A percentile compares a stretch with the other conserved stretches of the same genome.
phyloP scores from a whole-genome alignment of 2,888 invertebrate genomes.

The Tinea semifulvella region DNA sequence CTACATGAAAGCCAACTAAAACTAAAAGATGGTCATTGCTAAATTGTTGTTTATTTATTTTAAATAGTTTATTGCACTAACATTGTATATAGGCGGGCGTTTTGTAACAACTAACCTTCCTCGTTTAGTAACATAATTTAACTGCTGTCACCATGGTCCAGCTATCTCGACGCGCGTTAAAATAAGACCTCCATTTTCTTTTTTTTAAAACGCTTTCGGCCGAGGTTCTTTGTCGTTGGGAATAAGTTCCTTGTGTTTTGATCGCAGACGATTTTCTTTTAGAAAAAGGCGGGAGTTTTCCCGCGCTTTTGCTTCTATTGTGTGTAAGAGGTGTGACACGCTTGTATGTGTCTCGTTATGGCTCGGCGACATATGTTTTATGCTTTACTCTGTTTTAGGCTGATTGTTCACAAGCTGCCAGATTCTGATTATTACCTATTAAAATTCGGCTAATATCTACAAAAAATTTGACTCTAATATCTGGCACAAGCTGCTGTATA shows the following conservation, averaged over 20 bases:
- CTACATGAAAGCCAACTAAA: no score
- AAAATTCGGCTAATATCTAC: no score
- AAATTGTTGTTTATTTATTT: no score
- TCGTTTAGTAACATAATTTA: no score
- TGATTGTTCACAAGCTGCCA: no score
- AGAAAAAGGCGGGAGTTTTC: not conserved
- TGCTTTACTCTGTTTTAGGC: not conserved
- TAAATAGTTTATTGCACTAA: no score
- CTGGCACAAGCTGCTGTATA: no score
- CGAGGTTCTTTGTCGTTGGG: conserved; percentile 1
- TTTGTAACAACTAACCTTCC: no score
- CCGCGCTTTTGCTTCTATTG: not conserved
- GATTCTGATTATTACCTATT: no score
- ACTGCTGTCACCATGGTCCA: not conserved
- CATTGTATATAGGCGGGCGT: no score
- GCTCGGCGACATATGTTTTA: not conserved
- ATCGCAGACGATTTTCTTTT: conserved; percentile 4
- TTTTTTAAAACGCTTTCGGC: conserved; percentile 8
- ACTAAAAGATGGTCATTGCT: no score
- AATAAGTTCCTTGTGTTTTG: conserved; percentile 8
- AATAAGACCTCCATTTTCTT: not conserved
- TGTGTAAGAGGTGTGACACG: not conserved
- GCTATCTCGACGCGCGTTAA: not conserved
- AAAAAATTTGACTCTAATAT: no score
- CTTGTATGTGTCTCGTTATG: not conserved